Base-by-base conservation (phyloP, 2,113 vertebrate genomes). In the Axis porcinus region DNA sequence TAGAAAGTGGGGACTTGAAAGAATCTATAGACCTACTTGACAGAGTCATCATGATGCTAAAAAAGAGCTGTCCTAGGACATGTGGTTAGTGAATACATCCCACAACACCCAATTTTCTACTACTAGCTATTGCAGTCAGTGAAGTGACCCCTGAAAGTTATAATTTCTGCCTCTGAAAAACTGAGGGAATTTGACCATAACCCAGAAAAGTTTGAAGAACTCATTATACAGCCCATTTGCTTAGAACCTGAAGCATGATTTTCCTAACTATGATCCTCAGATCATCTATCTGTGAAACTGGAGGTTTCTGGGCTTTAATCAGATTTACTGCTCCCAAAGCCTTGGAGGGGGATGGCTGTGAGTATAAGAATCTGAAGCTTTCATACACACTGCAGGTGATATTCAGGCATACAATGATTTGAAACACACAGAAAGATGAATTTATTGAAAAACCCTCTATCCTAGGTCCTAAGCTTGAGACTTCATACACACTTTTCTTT, bases 121-220 rank as follows among this genome's bases (percentile, higher is more conserved):
- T 7, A 60, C 40, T 13, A 60, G 81, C 85, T 76, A 67, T 88
- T 76, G 40, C 40, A 67, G n/a, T 28, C 64, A 5, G 55, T 50
- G 28, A 84, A 90, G 84, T 45, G 47, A 95, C 28, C 83, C 17
- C 40, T 64, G n/a, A 78, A 58, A 50, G 82, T 87, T 94, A 27
- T 6, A 30, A 67, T 54, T 81, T 98, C 62, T 87, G 92, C 64
- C 36, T 86, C 62, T 89, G 85, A 54, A 91, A 96, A 97, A 40
- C 27, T 27, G 58, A 55, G 21, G 3, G 45, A 91, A 96, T 89
- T 88, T 91, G 76, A 92, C 45, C 50, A 52, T 79, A 70, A 96
- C 55, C 86, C 60, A 86, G 54, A 55, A 43, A 93, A 45, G 19
- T 79, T 54, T 86, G 57, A 94, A 93, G 60, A 95, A 76, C 52